Evolutionary conservation across 2,113 vertebrate species (phyloP).

Genomic region (Apodemus sylvaticus): DNA sequence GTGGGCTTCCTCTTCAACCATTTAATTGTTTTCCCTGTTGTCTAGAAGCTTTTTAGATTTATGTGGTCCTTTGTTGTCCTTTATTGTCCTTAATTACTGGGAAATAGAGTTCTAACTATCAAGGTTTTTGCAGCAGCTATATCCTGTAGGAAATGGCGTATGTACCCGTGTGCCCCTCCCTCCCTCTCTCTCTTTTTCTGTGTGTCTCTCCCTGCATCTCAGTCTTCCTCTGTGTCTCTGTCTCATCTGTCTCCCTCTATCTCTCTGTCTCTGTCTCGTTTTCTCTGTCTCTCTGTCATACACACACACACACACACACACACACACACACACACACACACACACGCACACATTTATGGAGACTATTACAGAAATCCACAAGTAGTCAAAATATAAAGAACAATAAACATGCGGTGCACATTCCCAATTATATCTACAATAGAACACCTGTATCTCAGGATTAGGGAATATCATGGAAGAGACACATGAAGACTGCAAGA

Average conservation of each 20-base stretch:
- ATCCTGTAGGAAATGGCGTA: neutral
- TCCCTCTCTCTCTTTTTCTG: no score
- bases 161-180: neutral
- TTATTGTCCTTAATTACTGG: neutral
- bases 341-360: no score
- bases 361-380: neutral
- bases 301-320: no score
- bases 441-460: neutral
- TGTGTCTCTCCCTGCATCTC: no score
- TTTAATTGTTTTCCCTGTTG: neutral
- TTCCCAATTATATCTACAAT: neutral
- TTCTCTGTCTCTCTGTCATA: no score
- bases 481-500: neutral
- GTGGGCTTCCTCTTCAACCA: neutral
- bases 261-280: no score
- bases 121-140: neutral
- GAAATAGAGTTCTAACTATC: neutral
- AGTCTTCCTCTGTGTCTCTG: no score
- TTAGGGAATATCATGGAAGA: neutral
- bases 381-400: no score
- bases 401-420: no score
- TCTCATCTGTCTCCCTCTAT: no score
- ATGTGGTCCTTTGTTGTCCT: neutral
- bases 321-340: no score
- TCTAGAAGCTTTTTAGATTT: neutral